Base-by-base conservation (phyloP, 2,113 vertebrate species). In the Butorides virescens region DNA sequence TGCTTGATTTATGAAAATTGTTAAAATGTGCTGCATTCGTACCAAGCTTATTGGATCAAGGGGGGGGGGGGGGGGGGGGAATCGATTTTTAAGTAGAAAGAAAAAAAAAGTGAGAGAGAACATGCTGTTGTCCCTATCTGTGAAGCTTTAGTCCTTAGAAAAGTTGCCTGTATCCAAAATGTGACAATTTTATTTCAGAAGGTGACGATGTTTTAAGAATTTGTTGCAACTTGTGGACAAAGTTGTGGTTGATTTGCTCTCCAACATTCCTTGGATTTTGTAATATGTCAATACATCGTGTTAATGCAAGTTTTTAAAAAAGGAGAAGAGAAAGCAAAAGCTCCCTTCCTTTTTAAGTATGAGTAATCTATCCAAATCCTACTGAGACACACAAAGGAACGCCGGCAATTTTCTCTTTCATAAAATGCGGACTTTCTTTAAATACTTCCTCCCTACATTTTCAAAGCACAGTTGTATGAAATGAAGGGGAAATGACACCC, bases 341-440 rank as follows among this genome's bases (percentile, higher is more conserved):
- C 97, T 93, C 97, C 97, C 97, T 98, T 98, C 97, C 96, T 98
- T 98, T 98, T 98, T 96, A 97, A 98, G 97, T 98, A 97, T 97
- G 97, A 98, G 97, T 98, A 98, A 98, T 98, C 97, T 98, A 98
- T 97, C 97, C 97, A 98, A 98, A 98, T 98, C 98, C 98, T 96
- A 96, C 97, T 97, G 97, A 97, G 97, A 93, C 93, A 94, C 97
- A 98, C 98, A 98, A 98, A 98, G 96, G 92, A 90, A 93, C 93
- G 82, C 91, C 67, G 93, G 97, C 97, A 97, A 98, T 98, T 98
- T 98, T 98, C 97, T 96, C 97, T 98, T 98, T 98, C 98, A 98
- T 96, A 97, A 98, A 98, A 98, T 98, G 98, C 98, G 97, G 98
- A 97, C 97, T 96, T 95, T 82, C 95, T 97, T 97, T 97, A 97